Evolutionary conservation across 2,888 invertebrate species (phyloP).

Genomic region (Cryptosula pallasiana): DNA sequence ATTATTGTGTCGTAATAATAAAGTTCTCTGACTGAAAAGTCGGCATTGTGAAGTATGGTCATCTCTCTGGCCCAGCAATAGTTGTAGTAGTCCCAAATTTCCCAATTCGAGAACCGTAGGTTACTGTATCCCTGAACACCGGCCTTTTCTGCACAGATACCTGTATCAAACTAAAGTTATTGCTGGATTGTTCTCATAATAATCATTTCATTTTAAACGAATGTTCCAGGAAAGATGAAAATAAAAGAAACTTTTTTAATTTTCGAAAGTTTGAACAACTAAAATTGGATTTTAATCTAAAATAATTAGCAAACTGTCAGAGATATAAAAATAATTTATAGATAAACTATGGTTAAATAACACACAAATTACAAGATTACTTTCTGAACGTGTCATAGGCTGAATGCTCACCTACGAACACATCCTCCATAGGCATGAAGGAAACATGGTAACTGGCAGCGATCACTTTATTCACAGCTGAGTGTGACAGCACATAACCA

Average conservation of each 20-base stretch:
- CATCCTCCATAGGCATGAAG: slow-evolving; percentile 26
- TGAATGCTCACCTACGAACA: slow-evolving; percentile 20
- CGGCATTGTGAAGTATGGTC: slow-evolving; percentile 11
- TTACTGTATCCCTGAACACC: slow-evolving; percentile 1
- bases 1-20: slow-evolving; percentile 16
- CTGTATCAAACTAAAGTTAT: too few species aligned
- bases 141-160: slow-evolving; percentile 21
- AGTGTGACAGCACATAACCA: slow-evolving; percentile 24
- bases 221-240: too few species aligned
- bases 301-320: not conserved
- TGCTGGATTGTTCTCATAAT: too few species aligned
- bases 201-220: too few species aligned
- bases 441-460: slow-evolving; percentile 3
- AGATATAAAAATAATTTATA: not conserved
- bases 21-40: not conserved
- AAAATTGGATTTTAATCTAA: not conserved
- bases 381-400: too few species aligned
- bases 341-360: not conserved
- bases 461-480: not conserved
- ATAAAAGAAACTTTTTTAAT: too few species aligned
- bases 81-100: slow-evolving; percentile 23
- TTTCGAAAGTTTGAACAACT: too few species aligned
- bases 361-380: too few species aligned
- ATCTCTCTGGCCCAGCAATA: slow-evolving; percentile 10
- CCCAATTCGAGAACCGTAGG: slow-evolving; percentile 15